Percentiles rank a stretch among this genome's conserved stretches.
These are phyloP conservation scores for Drosophila neocordata DNA, from an alignment of 1,140 invertebrate species.

Conservation along the genomic window DNA sequence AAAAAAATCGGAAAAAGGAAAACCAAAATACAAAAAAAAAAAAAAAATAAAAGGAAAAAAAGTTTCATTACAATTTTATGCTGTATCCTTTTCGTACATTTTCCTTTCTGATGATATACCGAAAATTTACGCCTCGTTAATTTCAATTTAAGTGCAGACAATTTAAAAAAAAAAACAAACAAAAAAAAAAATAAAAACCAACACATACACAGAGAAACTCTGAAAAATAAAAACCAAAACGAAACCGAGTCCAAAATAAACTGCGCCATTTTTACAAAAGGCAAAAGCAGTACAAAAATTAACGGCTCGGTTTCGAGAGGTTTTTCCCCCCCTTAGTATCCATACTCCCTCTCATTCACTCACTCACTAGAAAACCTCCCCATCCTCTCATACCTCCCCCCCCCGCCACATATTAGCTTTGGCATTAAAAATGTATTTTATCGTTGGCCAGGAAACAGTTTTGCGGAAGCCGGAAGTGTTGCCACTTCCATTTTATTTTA, in stretches of 20 bases:
- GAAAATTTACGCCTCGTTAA: constrained; percentile 78
- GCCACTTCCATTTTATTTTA: constrained; percentile 59
- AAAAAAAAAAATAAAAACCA: not conserved
- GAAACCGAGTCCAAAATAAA: constrained; percentile 51
- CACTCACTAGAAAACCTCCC: not conserved
- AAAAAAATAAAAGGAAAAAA: constrained; percentile 20
- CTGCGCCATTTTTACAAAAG: constrained; percentile 63
- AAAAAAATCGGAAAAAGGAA: constrained; percentile 38
- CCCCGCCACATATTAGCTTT: constrained; percentile 61
- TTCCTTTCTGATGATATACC: constrained; percentile 47
- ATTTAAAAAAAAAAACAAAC: constrained; percentile 47
- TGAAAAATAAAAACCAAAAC: not conserved
- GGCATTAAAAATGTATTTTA: constrained; percentile 77
- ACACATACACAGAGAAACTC: too few species aligned
- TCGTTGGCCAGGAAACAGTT: constrained; percentile 81
- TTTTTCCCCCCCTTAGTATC: constrained; percentile 32
- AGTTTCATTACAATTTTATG: constrained; percentile 13
- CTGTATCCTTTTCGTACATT: constrained; percentile 18
- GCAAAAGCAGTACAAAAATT: constrained; percentile 76
- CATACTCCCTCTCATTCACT: constrained; percentile 1
- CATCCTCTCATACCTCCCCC: not conserved
- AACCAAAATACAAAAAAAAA: constrained; percentile 2
- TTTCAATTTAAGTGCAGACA: constrained; percentile 81
- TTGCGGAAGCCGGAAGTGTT: constrained; percentile 79
- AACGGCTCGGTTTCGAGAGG: constrained; percentile 60